Evolutionary conservation across 2,113 vertebrate genomes (phyloP).

Genomic region (Motacilla tschutschensis): DNA sequence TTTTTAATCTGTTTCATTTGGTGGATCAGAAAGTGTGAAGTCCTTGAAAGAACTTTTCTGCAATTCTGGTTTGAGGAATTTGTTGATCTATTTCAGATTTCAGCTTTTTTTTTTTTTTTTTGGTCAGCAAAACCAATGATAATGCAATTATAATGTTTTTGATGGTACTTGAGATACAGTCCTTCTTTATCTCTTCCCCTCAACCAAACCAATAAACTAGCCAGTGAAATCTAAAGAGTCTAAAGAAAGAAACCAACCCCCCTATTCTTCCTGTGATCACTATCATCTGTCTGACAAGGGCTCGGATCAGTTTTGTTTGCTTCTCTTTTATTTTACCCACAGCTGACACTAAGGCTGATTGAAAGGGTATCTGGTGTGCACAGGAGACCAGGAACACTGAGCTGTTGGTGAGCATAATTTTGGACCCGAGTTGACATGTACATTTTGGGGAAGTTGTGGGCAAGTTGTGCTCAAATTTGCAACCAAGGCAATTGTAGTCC

Average conservation of each 20-base stretch:
- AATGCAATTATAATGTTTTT: neutral
- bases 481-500: neutral
- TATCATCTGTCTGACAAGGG: neutral
- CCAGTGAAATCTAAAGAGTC: neutral
- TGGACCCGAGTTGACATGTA: neutral
- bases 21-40: neutral
- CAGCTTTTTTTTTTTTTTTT: neutral
- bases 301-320: neutral
- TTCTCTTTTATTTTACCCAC: neutral
- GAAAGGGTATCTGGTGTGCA: neutral
- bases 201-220: neutral
- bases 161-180: neutral
- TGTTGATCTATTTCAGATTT: neutral
- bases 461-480: neutral
- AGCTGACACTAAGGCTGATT: neutral
- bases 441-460: fast-evolving
- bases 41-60: neutral
- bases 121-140: neutral
- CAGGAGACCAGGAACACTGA: neutral
- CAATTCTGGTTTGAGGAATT: neutral
- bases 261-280: neutral
- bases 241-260: neutral
- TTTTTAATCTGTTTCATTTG: neutral
- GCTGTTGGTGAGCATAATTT: neutral
- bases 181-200: neutral